Percentiles rank a stretch among this genome's conserved stretches.
phyloP scores from a whole-genome alignment of 2,888 invertebrate species.

The Cosmia trapezina region DNA sequence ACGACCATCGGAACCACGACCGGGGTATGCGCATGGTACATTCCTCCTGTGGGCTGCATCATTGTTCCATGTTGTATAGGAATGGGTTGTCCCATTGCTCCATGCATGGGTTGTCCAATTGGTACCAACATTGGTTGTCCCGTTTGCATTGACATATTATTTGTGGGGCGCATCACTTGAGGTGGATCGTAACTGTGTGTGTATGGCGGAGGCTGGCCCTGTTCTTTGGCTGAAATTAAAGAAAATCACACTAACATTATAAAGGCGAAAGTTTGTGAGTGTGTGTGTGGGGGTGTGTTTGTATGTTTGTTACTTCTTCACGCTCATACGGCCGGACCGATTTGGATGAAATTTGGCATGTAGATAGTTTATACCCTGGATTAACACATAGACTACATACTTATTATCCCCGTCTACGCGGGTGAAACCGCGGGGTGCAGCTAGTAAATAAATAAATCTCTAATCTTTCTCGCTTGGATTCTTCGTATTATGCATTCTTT shows the following conservation, averaged over 20 bases:
- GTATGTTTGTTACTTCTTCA: no score
- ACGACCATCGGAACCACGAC: slow-evolving; percentile 16
- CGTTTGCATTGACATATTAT: slow-evolving; percentile 15
- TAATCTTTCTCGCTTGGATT: not conserved
- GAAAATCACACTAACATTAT: no score
- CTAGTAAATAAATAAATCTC: not conserved
- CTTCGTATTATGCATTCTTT: not conserved
- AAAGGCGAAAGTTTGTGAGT: no score
- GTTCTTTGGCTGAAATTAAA: slow-evolving; percentile 42
- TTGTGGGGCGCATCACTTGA: not conserved
- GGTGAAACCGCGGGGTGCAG: no score
- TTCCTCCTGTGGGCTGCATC: slow-evolving; percentile 1
- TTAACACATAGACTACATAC: no score
- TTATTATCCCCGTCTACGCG: no score
- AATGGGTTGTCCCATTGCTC: slow-evolving; percentile 6
- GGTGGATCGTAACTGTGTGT: not conserved
- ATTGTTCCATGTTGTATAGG: slow-evolving; percentile 7
- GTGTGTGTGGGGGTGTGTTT: no score
- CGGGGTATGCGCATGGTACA: not conserved
- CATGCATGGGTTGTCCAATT: slow-evolving; percentile 9
- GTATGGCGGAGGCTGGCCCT: slow-evolving; percentile 67
- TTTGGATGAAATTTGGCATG: no score
- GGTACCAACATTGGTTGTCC: slow-evolving; percentile 16
- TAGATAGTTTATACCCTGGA: no score
- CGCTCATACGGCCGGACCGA: no score